phyloP scores from a whole-genome alignment of 2,113 vertebrate genomes.

The Tetraodon nigroviridis region DNA sequence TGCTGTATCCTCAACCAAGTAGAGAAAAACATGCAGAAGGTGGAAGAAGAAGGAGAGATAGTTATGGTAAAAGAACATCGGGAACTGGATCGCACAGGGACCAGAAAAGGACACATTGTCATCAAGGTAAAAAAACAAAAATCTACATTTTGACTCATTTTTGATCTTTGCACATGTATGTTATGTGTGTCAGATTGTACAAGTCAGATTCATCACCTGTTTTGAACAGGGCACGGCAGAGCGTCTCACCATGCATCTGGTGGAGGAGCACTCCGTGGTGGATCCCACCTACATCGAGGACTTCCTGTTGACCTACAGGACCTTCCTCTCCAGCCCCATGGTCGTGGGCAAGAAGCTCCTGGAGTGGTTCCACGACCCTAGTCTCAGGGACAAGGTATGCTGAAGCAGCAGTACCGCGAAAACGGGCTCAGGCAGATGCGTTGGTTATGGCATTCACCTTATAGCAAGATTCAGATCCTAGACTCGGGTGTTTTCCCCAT shows the following conservation, averaged over 20 bases:
- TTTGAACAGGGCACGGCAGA: constrained; percentile 86
- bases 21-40: constrained; percentile 99
- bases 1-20: constrained; percentile 99
- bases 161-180: too few relatives aligned
- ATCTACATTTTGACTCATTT: too few relatives aligned
- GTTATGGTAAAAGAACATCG: constrained; percentile 99
- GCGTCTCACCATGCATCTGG: constrained; percentile 96
- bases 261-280: constrained; percentile 97
- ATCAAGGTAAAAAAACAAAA: constrained; percentile 86
- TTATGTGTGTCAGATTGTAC: neutral
- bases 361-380: constrained; percentile 99
- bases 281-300: constrained; percentile 98
- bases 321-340: constrained; percentile 98
- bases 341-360: constrained; percentile 97
- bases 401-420: neutral
- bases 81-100: constrained; percentile 95
- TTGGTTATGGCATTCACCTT: neutral
- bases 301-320: constrained; percentile 95
- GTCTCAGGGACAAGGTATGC: constrained; percentile 98
- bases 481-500: too few relatives aligned
- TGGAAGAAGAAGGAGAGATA: constrained; percentile 97
- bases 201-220: neutral
- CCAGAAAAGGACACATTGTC: constrained; percentile 97
- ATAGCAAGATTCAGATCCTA: too few relatives aligned
- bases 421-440: neutral